Conservation (phyloP, 1,140 invertebrate genomes). For the Triops longicaudatus region DNA sequence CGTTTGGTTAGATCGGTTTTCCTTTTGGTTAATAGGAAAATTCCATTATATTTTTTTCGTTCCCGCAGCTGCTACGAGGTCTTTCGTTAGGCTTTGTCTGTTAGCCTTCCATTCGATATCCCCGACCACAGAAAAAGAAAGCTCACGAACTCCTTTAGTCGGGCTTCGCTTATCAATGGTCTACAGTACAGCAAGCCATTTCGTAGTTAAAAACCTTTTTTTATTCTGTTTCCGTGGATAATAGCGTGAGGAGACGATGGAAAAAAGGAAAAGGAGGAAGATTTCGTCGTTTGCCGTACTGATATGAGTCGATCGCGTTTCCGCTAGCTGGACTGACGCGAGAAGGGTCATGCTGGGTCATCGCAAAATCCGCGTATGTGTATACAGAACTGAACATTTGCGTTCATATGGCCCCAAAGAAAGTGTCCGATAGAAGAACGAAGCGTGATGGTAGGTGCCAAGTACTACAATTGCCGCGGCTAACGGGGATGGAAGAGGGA, state of each 20-base stretch:
- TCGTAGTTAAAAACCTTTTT: background rate
- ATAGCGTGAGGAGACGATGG: background rate
- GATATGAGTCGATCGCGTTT: background rate
- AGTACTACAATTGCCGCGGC: background rate
- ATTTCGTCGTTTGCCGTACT: background rate
- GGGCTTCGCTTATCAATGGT: background rate
- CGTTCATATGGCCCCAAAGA: background rate
- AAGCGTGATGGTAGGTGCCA: slow-evolving; percentile 10
- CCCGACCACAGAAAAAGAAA: background rate
- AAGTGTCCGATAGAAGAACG: background rate
- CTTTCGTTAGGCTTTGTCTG: background rate
- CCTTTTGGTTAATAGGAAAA: slow-evolving; percentile 3
- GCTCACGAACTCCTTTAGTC: background rate
- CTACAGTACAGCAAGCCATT: background rate
- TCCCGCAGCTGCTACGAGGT: background rate
- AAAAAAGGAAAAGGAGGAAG: background rate
- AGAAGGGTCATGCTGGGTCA: slow-evolving; percentile 9
- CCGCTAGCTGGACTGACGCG: background rate
- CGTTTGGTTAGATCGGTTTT: slow-evolving; percentile 12
- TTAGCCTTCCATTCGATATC: background rate
- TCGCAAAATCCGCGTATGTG: background rate
- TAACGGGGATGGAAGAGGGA: background rate
- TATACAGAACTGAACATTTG: background rate
- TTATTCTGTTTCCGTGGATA: too few relatives aligned
- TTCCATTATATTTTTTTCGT: background rate